These are phyloP conservation scores for Oligia strigilis DNA, from an alignment of 2,888 invertebrate species.

Conservation along the genomic window DNA sequence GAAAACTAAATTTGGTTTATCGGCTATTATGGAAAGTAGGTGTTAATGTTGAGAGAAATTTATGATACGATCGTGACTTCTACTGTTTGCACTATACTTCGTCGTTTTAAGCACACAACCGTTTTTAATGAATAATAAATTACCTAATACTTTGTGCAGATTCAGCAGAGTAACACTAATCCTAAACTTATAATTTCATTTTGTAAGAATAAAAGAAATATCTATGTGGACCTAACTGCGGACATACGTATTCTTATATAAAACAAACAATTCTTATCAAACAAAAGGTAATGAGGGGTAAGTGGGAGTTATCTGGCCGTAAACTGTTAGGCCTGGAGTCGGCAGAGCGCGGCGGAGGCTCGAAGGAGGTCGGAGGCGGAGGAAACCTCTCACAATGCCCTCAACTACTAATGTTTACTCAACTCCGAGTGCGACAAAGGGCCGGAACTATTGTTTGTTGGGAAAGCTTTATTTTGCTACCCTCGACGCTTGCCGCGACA, in stretches of 20 bases:
- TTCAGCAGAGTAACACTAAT: neutral
- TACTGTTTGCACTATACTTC: constrained; percentile 79
- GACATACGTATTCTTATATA: constrained; percentile 54
- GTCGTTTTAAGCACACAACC: constrained; percentile 67
- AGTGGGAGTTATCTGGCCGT: constrained; percentile 85
- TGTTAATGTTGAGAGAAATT: constrained; percentile 89
- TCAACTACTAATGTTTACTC: constrained; percentile 90
- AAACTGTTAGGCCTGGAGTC: constrained; percentile 82
- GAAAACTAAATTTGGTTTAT: constrained; percentile 91
- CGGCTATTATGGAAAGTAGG: constrained; percentile 91
- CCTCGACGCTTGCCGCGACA: constrained; percentile 87
- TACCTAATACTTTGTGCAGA: neutral
- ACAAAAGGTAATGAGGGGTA: constrained; percentile 86
- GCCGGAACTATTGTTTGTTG: constrained; percentile 91
- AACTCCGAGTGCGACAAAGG: constrained; percentile 88
- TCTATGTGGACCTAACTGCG: neutral
- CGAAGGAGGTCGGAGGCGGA: constrained; percentile 59
- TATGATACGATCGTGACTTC: constrained; percentile 88
- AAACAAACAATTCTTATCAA: constrained; percentile 82
- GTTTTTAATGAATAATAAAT: constrained; percentile 32
- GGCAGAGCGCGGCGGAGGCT: constrained; percentile 64
- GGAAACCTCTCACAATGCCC: constrained; percentile 80
- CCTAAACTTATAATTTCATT: neutral
- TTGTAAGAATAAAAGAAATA: neutral
- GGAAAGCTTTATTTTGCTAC: constrained; percentile 90